These are phyloP conservation scores for Notodromas monacha DNA, from an alignment of 2,888 invertebrate species.

Conservation along the genomic window DNA sequence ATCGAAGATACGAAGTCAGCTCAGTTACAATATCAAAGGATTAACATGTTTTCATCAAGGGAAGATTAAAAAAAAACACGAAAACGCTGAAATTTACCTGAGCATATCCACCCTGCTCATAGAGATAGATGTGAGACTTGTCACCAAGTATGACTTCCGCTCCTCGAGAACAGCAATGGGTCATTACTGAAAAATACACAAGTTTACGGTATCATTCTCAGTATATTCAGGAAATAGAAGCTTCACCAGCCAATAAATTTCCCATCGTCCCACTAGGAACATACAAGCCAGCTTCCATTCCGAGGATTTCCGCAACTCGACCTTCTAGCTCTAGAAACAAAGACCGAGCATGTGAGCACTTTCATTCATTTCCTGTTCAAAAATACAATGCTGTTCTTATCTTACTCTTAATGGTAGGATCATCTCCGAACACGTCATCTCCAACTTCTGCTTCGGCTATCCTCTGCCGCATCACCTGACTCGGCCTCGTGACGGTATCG, in stretches of 20 bases:
- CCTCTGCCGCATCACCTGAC: constrained; percentile 16
- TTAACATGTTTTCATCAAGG: too few relatives aligned
- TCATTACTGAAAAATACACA: too few relatives aligned
- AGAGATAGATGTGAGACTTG: constrained; percentile 17
- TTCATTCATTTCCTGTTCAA: too few relatives aligned
- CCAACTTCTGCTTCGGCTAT: constrained; percentile 18
- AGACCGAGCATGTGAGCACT: too few relatives aligned
- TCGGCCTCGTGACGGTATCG: constrained; percentile 19
- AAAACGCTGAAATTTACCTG: too few relatives aligned
- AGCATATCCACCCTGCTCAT: constrained; percentile 20
- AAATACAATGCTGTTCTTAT: too few relatives aligned
- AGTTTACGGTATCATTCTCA: too few relatives aligned
- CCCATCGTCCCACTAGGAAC: constrained; percentile 21
- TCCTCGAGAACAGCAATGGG: constrained; percentile 18
- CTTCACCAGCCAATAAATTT: too few relatives aligned
- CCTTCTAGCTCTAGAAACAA: constrained; percentile 17
- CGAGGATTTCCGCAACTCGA: constrained; percentile 17
- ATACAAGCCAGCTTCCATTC: constrained; percentile 19
- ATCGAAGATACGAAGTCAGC: too few relatives aligned
- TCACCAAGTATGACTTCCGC: constrained; percentile 19
- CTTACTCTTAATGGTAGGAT: constrained; percentile 17
- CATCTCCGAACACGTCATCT: constrained; percentile 19
- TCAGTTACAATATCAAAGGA: too few relatives aligned
- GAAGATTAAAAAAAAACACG: too few relatives aligned
- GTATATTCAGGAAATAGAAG: too few relatives aligned